phyloP scores from a whole-genome alignment of 1,140 invertebrate genomes.

The Heliconius congener region DNA sequence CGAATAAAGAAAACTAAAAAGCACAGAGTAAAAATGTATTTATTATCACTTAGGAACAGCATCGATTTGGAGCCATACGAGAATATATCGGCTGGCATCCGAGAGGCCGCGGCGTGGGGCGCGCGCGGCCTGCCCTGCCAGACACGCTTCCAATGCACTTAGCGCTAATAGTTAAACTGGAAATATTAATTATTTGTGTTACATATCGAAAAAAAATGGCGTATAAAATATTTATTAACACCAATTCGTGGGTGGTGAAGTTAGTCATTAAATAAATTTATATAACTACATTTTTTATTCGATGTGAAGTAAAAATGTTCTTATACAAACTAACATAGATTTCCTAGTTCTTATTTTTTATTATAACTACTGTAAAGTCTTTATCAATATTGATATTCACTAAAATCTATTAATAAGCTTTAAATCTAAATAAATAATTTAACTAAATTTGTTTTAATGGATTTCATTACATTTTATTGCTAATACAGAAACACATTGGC shows the following conservation, averaged over 20 bases:
- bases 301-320: not conserved
- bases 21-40: not conserved
- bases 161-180: not conserved
- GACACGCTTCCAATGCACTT: conserved; percentile 57
- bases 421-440: not conserved
- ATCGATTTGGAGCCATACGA: conserved; percentile 69
- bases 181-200: not conserved
- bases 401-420: not conserved
- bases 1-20: not conserved
- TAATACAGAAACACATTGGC: too few relatives aligned
- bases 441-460: not conserved
- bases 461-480: not conserved
- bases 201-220: not conserved
- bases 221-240: not conserved
- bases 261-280: conserved; percentile 2
- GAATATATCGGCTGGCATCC: conserved; percentile 63
- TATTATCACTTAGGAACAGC: conserved; percentile 52
- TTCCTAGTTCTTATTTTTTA: not conserved
- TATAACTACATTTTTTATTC: not conserved
- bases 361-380: not conserved
- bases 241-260: not conserved
- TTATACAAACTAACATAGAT: not conserved
- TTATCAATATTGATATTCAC: not conserved
- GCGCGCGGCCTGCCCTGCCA: conserved; percentile 64
- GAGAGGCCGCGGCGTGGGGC: conserved; percentile 69